Conservation (phyloP, 2,888 invertebrate species). For the Aphelenchoides bicaudatus region DNA sequence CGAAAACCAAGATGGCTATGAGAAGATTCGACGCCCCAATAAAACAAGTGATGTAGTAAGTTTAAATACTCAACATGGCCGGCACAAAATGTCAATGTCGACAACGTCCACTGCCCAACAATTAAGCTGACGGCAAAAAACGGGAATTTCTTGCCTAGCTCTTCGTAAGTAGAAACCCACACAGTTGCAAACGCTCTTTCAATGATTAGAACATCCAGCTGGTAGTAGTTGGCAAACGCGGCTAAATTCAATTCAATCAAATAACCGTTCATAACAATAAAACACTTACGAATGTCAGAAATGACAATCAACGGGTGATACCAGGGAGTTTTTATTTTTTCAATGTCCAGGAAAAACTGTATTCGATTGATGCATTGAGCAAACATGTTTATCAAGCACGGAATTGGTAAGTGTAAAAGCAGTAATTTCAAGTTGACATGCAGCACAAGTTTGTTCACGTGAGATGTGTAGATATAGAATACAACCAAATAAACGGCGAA, state of each 20-base stretch:
- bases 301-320: not conserved
- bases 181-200: not conserved
- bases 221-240: slow-evolving; percentile 1
- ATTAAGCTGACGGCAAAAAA: too few relatives aligned
- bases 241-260: not conserved
- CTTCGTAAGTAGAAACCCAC: not conserved
- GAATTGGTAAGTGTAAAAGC: slow-evolving; percentile 1
- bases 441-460: too few relatives aligned
- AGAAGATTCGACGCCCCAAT: too few relatives aligned
- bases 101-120: too few relatives aligned
- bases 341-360: slow-evolving; percentile 4
- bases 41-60: too few relatives aligned
- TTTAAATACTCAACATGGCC: too few relatives aligned
- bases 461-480: too few relatives aligned
- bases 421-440: slow-evolving; percentile 9
- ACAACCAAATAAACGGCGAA: too few relatives aligned
- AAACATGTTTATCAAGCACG: not conserved
- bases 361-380: not conserved
- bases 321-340: not conserved
- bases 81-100: too few relatives aligned
- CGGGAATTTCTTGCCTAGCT: slow-evolving; percentile 2
- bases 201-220: slow-evolving; percentile 1
- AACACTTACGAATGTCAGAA: not conserved
- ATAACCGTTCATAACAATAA: not conserved
- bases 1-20: too few relatives aligned